Conservation (phyloP, 2,888 invertebrate genomes). For the Andrena marginata region DNA sequence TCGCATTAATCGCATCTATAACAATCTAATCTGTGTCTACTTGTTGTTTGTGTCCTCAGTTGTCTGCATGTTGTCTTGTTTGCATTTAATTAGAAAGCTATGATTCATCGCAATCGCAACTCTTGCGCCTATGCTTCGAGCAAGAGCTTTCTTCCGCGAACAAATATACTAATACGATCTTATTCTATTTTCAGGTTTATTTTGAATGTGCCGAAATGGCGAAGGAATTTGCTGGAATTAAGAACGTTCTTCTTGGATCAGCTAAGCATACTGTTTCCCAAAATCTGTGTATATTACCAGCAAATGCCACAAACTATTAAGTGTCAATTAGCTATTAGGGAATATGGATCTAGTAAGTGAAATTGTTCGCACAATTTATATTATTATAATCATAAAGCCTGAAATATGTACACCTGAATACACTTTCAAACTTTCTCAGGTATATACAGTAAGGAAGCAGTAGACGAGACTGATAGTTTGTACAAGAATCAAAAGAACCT, state of each 20-base stretch:
- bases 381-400: not conserved
- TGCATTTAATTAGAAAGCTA: not conserved
- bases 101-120: not conserved
- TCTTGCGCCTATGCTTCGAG: not conserved
- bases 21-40: not conserved
- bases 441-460: constrained; percentile 83
- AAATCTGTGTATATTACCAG: constrained; percentile 84
- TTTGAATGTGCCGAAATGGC: constrained; percentile 90
- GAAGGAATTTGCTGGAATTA: constrained; percentile 88
- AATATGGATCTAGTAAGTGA: constrained; percentile 87
- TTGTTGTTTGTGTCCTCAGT: not conserved
- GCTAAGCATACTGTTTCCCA: constrained; percentile 86
- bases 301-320: constrained; percentile 79
- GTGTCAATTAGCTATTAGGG: constrained; percentile 89
- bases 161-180: constrained; percentile 15
- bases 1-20: not conserved
- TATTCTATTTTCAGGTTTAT: constrained; percentile 87
- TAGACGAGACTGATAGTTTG: constrained; percentile 80
- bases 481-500: constrained; percentile 87
- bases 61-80: constrained; percentile 7
- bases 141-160: constrained; percentile 8
- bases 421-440: constrained; percentile 65
- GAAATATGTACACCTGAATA: not conserved
- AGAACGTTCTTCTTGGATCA: constrained; percentile 88
- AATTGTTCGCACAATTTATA: not conserved